Evolutionary conservation across 2,797 vertebrate genomes (phyloP).

Genomic region (Spondyliosoma cantharus): DNA sequence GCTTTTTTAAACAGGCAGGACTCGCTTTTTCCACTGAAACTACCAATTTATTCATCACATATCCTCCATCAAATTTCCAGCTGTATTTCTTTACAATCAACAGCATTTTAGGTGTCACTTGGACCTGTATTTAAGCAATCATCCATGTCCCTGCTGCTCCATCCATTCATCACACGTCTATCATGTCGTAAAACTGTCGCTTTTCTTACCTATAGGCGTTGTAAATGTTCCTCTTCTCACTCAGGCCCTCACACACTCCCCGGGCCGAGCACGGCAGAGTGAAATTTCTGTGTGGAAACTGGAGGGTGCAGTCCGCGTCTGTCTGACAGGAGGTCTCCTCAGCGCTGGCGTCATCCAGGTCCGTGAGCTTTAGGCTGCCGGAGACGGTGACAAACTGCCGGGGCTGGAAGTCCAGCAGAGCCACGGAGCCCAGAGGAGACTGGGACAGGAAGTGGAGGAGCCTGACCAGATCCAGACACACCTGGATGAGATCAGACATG

Average conservation of each 20-base stretch:
- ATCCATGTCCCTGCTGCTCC: conserved; percentile 23
- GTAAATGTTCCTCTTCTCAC: conserved; percentile 93
- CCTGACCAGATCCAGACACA: conserved; percentile 90
- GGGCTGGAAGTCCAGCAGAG: conserved; percentile 93
- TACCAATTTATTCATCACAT: conserved; percentile 55
- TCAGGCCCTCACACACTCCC: conserved; percentile 87
- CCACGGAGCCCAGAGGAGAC: conserved; percentile 92
- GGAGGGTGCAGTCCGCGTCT: conserved; percentile 86
- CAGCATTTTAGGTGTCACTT: conserved; percentile 57
- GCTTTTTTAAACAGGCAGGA: conserved; percentile 33
- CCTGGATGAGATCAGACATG: conserved; percentile 76
- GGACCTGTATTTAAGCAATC: conserved; percentile 53
- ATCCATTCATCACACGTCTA: conserved; percentile 50
- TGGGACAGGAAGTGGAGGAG: conserved; percentile 91
- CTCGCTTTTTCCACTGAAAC: conserved; percentile 23
- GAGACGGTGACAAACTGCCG: conserved; percentile 92
- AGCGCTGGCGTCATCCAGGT: conserved; percentile 90
- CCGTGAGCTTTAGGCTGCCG: conserved; percentile 91
- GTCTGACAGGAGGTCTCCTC: conserved; percentile 82
- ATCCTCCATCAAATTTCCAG: conserved; percentile 51
- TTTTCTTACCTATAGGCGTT: conserved; percentile 90
- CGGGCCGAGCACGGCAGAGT: conserved; percentile 80
- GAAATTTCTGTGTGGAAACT: conserved; percentile 90
- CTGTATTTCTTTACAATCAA: conserved; percentile 38
- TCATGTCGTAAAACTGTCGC: conserved; percentile 50